These are phyloP conservation scores for Geothlypis trichas DNA, from an alignment of 2,113 vertebrate genomes.

Conservation along the genomic window DNA sequence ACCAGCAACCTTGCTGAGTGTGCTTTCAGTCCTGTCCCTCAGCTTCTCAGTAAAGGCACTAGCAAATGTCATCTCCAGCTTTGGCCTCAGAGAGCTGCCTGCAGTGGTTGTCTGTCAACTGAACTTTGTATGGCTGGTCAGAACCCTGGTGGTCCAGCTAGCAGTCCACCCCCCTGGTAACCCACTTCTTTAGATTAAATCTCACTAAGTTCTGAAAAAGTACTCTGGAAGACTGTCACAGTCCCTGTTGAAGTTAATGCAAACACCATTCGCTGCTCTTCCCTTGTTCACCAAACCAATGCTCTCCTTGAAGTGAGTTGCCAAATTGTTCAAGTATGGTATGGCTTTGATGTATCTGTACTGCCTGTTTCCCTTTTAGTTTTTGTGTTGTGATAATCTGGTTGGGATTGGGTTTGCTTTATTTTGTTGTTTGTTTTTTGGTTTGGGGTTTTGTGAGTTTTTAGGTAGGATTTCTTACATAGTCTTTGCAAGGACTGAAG, in stretches of 20 bases:
- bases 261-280: neutral
- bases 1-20: neutral
- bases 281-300: neutral
- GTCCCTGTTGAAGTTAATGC: neutral
- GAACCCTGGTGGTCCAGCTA: neutral
- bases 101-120: neutral
- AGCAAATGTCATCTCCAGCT: neutral
- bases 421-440: neutral
- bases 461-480: neutral
- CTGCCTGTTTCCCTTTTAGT: neutral
- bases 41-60: neutral
- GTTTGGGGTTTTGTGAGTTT: neutral
- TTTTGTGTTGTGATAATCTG: neutral
- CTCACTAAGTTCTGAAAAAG: neutral
- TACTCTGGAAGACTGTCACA: neutral
- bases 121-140: neutral
- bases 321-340: neutral
- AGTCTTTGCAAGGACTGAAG: neutral
- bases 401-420: neutral
- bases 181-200: neutral
- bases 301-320: neutral
- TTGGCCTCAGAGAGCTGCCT: neutral
- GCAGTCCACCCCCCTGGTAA: neutral
- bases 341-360: neutral
- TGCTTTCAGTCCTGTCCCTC: neutral